Conservation (phyloP, 2,888 invertebrate genomes). For the Pyralis farinalis region DNA sequence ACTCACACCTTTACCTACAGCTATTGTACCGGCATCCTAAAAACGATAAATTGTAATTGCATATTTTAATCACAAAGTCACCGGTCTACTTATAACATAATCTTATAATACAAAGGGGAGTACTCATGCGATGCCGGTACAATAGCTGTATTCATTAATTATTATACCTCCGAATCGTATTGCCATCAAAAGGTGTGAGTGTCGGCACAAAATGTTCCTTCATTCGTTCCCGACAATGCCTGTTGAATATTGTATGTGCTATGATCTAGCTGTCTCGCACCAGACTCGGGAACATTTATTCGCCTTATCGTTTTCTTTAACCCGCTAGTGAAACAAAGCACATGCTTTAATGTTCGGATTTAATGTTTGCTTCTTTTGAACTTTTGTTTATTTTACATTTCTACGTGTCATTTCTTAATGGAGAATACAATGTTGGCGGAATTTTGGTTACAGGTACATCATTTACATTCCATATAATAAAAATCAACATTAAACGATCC, state of each 20-base stretch:
- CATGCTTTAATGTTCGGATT: background rate
- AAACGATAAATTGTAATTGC: too few species aligned
- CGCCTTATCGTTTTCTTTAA: conserved; percentile 8
- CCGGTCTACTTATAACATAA: conserved; percentile 19
- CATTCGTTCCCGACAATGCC: conserved; percentile 3
- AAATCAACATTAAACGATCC: too few species aligned
- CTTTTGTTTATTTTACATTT: too few species aligned
- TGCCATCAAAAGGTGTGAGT: conserved; percentile 43
- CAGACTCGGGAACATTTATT: conserved; percentile 5
- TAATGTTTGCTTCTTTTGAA: background rate
- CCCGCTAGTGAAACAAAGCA: conserved; percentile 1
- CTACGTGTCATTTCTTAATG: too few species aligned
- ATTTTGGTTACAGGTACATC: too few species aligned
- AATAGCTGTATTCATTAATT: conserved; percentile 58
- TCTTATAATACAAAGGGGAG: conserved; percentile 45
- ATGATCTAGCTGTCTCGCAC: conserved; percentile 9
- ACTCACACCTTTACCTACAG: too few species aligned
- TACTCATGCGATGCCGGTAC: conserved; percentile 38
- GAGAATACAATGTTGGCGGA: too few species aligned
- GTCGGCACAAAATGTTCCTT: conserved; percentile 5
- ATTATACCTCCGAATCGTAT: conserved; percentile 30
- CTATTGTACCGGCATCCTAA: too few species aligned
- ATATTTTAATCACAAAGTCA: too few species aligned
- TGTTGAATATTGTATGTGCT: conserved; percentile 12
- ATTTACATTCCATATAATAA: too few species aligned